phyloP scores from a whole-genome alignment of 2,888 invertebrate species.

The Sialis fuliginosa region DNA sequence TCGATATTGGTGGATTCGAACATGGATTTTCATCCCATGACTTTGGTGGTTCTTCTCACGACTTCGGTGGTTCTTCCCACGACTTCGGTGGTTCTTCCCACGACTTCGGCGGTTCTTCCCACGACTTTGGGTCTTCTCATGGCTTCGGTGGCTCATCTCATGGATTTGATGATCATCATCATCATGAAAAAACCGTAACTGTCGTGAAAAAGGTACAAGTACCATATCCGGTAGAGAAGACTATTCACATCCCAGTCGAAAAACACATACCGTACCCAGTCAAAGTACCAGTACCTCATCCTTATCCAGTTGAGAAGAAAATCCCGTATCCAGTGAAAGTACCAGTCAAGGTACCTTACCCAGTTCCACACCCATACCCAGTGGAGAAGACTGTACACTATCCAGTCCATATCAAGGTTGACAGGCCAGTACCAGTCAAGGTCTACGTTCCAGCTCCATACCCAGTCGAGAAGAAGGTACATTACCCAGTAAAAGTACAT shows the following conservation, averaged over 20 bases:
- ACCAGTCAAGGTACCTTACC: slow-evolving; percentile 31
- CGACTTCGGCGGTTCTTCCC: slow-evolving; percentile 5
- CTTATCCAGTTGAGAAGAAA: slow-evolving; percentile 47
- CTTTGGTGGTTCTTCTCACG: not conserved
- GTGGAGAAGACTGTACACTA: slow-evolving; percentile 56
- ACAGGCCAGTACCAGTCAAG: slow-evolving; percentile 43
- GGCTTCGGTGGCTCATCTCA: slow-evolving; percentile 6
- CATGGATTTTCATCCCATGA: slow-evolving; percentile 10
- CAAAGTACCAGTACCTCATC: slow-evolving; percentile 24
- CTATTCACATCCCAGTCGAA: slow-evolving; percentile 37
- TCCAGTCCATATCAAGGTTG: slow-evolving; percentile 39
- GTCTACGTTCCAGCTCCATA: slow-evolving; percentile 59
- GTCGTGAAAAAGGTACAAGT: slow-evolving; percentile 51
- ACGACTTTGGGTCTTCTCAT: slow-evolving; percentile 4
- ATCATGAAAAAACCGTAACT: slow-evolving; percentile 14
- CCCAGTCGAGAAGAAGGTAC: slow-evolving; percentile 49
- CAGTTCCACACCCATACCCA: slow-evolving; percentile 36
- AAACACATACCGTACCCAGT: slow-evolving; percentile 26
- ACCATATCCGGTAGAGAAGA: slow-evolving; percentile 46
- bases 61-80: not conserved
- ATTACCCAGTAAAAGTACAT: slow-evolving; percentile 45
- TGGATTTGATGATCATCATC: slow-evolving; percentile 2
- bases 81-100: slow-evolving; percentile 5
- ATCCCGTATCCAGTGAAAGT: slow-evolving; percentile 49
- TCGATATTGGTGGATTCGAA: slow-evolving; percentile 26